Conservation (phyloP, 2,888 invertebrate genomes). For the Ecliptopera silaceata region DNA sequence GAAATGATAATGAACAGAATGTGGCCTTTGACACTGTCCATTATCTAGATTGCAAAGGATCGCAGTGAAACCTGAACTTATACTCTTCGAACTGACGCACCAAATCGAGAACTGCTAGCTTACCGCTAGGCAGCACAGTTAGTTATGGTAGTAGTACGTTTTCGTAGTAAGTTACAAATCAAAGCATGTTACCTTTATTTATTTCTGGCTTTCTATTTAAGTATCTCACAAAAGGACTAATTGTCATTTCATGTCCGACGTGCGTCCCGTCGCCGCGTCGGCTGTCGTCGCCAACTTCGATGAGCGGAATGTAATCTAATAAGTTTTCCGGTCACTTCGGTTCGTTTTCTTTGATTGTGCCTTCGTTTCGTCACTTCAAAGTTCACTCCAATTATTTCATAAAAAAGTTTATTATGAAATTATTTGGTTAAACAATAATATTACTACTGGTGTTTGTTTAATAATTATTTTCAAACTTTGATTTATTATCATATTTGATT, state of each 20-base stretch:
- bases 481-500: too few relatives aligned
- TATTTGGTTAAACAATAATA: too few relatives aligned
- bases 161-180: too few relatives aligned
- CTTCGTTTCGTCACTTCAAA: slow-evolving; percentile 7
- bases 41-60: too few relatives aligned
- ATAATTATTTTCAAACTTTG: background rate
- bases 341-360: slow-evolving; percentile 16
- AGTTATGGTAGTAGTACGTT: too few relatives aligned
- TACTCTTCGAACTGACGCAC: too few relatives aligned
- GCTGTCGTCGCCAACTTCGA: slow-evolving; percentile 1
- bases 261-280: background rate
- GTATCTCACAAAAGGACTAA: background rate
- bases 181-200: background rate
- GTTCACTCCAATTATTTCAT: slow-evolving; percentile 6
- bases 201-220: background rate
- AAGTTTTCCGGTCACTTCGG: slow-evolving; percentile 11
- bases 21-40: too few relatives aligned
- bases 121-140: too few relatives aligned
- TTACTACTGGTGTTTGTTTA: background rate
- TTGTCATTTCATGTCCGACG: background rate
- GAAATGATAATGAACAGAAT: too few relatives aligned
- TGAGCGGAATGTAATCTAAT: slow-evolving; percentile 14
- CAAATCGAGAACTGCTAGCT: too few relatives aligned
- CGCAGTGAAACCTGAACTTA: too few relatives aligned
- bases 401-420: slow-evolving; percentile 13